Conservation (phyloP, 2,888 invertebrate species). For the Drosophila greeni region DNA sequence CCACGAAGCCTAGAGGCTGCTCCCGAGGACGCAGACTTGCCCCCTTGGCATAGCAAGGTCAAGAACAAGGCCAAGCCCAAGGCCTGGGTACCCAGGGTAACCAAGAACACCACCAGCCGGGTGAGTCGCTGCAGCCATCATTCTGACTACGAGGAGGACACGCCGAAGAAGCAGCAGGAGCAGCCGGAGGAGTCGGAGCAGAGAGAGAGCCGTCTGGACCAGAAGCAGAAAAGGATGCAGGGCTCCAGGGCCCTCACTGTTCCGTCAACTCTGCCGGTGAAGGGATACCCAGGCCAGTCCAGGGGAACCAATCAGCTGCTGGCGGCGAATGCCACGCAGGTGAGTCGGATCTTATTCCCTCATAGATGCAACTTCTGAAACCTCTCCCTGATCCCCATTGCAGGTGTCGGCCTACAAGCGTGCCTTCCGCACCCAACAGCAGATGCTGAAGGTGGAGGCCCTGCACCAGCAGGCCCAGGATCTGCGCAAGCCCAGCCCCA, state of each 20-base stretch:
- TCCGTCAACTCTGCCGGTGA: background rate
- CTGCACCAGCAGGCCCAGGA: conserved; percentile 19
- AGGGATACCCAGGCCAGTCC: background rate
- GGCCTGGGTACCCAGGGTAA: no score
- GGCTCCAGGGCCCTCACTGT: background rate
- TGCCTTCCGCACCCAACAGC: conserved; percentile 44
- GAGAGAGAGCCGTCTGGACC: background rate
- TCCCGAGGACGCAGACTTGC: background rate
- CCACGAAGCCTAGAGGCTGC: background rate
- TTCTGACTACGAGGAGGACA: background rate
- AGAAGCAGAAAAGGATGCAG: background rate
- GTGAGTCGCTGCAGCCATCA: conserved; percentile 24
- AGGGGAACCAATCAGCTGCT: conserved; percentile 38
- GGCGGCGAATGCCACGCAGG: conserved; percentile 41
- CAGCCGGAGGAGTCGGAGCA: background rate
- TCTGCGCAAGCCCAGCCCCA: background rate
- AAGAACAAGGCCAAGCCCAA: background rate
- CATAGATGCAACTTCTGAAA: background rate
- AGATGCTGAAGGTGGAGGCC: conserved; percentile 46
- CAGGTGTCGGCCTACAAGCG: conserved; percentile 34
- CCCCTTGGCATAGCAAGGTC: background rate
- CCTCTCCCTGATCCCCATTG: fast-evolving
- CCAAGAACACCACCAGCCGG: conserved; percentile 1
- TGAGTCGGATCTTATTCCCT: background rate
- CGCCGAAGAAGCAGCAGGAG: background rate